Percentiles rank a stretch among this genome's conserved stretches.
Evolutionary conservation across 1,140 invertebrate genomes (phyloP).

Genomic region (Oryzaephilus surinamensis): DNA sequence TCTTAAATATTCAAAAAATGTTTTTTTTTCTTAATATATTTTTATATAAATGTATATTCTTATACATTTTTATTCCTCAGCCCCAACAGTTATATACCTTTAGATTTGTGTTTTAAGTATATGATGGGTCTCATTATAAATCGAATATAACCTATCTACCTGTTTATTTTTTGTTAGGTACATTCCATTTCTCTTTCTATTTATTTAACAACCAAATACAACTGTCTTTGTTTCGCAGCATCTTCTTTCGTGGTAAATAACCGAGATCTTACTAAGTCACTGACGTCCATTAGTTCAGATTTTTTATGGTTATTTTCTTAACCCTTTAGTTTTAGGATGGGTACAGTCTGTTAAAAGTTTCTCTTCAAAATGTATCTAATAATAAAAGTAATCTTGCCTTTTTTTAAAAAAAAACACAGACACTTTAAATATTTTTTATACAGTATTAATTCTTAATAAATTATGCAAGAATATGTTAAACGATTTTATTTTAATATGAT

Average conservation of each 20-base stretch:
- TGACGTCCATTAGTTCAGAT: slow-evolving; percentile 15
- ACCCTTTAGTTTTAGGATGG: slow-evolving; percentile 14
- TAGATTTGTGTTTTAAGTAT: slow-evolving; percentile 8
- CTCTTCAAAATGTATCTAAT: too few relatives aligned
- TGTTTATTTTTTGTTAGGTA: slow-evolving; percentile 17
- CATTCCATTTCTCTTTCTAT: slow-evolving; percentile 10
- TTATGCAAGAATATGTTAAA: too few relatives aligned
- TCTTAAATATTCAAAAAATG: too few relatives aligned
- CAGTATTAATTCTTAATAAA: too few relatives aligned
- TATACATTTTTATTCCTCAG: not conserved
- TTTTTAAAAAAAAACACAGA: too few relatives aligned
- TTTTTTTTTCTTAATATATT: not conserved
- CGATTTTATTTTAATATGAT: too few relatives aligned
- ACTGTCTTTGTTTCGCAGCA: slow-evolving; percentile 9
- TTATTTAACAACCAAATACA: not conserved
- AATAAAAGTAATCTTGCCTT: too few relatives aligned
- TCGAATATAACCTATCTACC: slow-evolving; percentile 15
- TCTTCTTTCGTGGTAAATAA: slow-evolving; percentile 13
- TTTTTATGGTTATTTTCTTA: slow-evolving; percentile 17
- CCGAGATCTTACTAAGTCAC: slow-evolving; percentile 13
- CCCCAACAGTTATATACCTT: slow-evolving; percentile 8
- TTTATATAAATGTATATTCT: too few relatives aligned
- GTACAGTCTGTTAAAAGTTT: slow-evolving; percentile 14
- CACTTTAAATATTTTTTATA: too few relatives aligned
- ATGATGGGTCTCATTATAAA: slow-evolving; percentile 16